A percentile compares a stretch with the other conserved stretches of the same genome.
phyloP scores from a whole-genome alignment of 2,113 vertebrate genomes.

The Tyto alba region DNA sequence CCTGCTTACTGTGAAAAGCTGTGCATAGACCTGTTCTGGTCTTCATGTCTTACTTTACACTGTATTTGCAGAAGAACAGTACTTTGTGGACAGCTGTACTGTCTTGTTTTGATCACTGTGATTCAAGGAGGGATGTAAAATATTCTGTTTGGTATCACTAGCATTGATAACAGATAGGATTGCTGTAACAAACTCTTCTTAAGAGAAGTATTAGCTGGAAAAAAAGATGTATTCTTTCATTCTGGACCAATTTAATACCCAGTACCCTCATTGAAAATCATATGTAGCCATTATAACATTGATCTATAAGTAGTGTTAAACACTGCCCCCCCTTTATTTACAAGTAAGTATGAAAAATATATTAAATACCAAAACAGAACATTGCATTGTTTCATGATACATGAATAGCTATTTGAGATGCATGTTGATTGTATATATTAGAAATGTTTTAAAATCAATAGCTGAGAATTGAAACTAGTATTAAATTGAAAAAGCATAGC shows the following conservation, averaged over 20 bases:
- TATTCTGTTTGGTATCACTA: neutral
- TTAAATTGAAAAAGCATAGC: neutral
- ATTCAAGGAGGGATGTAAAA: neutral
- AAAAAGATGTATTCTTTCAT: neutral
- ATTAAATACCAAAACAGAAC: neutral
- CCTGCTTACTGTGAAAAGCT: neutral
- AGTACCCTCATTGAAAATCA: neutral
- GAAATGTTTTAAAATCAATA: neutral
- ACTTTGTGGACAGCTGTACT: neutral
- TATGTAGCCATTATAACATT: neutral
- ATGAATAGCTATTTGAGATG: neutral
- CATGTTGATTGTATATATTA: neutral
- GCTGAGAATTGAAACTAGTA: neutral
- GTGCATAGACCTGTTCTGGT: neutral
- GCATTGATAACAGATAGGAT: neutral
- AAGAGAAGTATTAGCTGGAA: neutral
- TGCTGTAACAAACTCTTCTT: neutral
- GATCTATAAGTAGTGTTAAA: neutral
- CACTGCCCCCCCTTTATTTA: accelerated
- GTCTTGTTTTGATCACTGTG: neutral
- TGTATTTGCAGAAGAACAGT: neutral
- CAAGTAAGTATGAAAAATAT: neutral
- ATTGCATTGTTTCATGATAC: neutral
- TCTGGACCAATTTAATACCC: neutral
- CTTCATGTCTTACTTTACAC: neutral